phyloP scores from a whole-genome alignment of 2,888 invertebrate species.

The Lasioglossum oenotherae region DNA sequence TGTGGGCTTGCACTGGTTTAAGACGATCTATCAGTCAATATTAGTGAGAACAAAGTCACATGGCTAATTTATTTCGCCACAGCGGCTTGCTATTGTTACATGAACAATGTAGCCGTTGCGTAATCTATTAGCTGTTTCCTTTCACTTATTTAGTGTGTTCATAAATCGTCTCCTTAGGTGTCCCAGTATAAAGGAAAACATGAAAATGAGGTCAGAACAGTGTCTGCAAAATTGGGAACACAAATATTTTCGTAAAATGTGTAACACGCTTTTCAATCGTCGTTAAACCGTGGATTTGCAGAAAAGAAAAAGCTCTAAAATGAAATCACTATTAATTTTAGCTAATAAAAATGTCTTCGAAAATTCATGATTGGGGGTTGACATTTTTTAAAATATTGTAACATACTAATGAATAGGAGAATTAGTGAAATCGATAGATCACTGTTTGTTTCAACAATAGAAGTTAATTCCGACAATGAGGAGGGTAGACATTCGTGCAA shows the following conservation, averaged over 20 bases:
- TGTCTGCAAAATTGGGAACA: not conserved
- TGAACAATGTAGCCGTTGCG: conserved; percentile 22
- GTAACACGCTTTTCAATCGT: not conserved
- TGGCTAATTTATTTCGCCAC: conserved; percentile 14
- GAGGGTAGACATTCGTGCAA: not conserved
- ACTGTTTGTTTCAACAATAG: not conserved
- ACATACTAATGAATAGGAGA: not conserved
- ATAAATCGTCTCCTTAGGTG: conserved; percentile 25
- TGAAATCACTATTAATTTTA: not conserved
- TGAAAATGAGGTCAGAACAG: not conserved
- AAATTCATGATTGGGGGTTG: not conserved
- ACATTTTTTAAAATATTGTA: not conserved
- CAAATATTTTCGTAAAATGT: not conserved
- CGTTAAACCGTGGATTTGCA: not conserved
- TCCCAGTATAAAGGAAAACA: not conserved
- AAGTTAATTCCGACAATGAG: not conserved
- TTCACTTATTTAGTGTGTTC: conserved; percentile 21
- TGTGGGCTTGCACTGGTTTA: not conserved
- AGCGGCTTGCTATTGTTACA: conserved; percentile 27
- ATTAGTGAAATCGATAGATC: not conserved
- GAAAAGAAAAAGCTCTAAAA: not conserved
- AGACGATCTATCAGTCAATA: not conserved
- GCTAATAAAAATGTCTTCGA: not conserved
- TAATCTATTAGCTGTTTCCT: conserved; percentile 21
- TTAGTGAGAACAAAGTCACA: not conserved